phyloP scores from a whole-genome alignment of 2,113 vertebrate genomes.

The Hippocampus zosterae region DNA sequence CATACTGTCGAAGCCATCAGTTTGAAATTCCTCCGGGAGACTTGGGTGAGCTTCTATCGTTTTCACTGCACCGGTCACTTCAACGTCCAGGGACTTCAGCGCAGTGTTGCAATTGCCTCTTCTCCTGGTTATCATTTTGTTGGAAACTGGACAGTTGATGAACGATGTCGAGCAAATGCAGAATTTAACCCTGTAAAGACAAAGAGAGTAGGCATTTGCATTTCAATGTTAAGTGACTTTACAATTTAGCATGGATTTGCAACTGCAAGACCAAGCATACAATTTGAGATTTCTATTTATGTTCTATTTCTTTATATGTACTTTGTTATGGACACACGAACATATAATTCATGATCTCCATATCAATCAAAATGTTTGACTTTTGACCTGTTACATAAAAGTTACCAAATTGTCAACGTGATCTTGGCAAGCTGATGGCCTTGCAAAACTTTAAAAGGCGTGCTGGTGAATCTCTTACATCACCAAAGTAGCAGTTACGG shows the following conservation, averaged over 20 bases:
- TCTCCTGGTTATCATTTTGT: conserved; percentile 74
- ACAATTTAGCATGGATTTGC: neutral
- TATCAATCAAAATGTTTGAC: too few species aligned
- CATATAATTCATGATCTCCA: too few species aligned
- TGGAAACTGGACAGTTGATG: neutral
- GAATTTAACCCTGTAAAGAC: neutral
- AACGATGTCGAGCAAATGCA: neutral
- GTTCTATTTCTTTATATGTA: neutral
- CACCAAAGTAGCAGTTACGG: neutral
- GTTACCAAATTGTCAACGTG: too few species aligned
- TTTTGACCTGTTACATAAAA: too few species aligned
- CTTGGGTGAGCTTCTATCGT: conserved; percentile 16
- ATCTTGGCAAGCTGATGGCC: too few species aligned
- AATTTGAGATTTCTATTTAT: too few species aligned
- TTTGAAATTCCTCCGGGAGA: conserved; percentile 9
- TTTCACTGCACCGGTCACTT: conserved; percentile 30
- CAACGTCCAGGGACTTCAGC: conserved; percentile 25
- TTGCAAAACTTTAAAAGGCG: neutral
- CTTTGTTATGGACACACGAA: too few species aligned
- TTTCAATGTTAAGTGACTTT: neutral
- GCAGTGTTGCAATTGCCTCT: conserved; percentile 50
- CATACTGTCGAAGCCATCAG: conserved; percentile 41
- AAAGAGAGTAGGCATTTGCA: neutral
- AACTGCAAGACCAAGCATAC: neutral
- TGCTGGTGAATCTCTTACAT: neutral